Evolutionary conservation across 2,888 invertebrate species (phyloP).

Genomic region (Agrilus biguttatus): DNA sequence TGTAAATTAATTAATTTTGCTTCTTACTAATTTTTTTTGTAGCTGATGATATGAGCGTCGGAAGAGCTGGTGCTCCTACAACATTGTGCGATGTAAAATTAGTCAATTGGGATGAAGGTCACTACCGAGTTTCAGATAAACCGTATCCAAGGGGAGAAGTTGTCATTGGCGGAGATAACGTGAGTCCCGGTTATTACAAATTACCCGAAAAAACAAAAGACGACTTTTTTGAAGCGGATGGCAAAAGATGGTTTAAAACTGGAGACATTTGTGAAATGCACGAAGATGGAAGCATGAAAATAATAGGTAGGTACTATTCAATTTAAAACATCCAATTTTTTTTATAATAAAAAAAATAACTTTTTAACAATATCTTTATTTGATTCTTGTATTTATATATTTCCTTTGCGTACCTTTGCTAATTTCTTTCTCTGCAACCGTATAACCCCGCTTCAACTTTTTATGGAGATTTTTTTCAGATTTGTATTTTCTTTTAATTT

Average conservation of each 20-base stretch:
- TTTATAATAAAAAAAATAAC: not conserved
- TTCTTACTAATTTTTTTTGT: too few relatives aligned
- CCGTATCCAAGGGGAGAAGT: conserved; percentile 74
- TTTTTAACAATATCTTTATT: too few relatives aligned
- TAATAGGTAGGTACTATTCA: conserved; percentile 62
- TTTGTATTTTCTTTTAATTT: too few relatives aligned
- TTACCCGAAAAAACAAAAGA: conserved; percentile 75
- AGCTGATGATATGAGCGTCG: conserved; percentile 41
- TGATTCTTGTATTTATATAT: too few relatives aligned
- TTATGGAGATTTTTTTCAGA: too few relatives aligned
- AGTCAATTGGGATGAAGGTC: conserved; percentile 89
- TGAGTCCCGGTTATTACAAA: conserved; percentile 90
- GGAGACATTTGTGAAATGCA: conserved; percentile 95
- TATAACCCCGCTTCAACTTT: too few relatives aligned
- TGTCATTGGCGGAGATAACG: conserved; percentile 67
- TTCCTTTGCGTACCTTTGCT: too few relatives aligned
- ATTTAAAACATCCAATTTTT: too few relatives aligned
- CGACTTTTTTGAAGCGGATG: conserved; percentile 74
- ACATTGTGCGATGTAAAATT: conserved; percentile 73
- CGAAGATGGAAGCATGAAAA: conserved; percentile 85
- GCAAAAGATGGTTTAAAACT: conserved; percentile 83
- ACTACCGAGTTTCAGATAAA: conserved; percentile 74
- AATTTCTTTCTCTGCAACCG: too few relatives aligned
- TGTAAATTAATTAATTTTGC: conserved; percentile 1
- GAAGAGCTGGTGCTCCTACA: conserved; percentile 80